Evolutionary conservation across 2,113 vertebrate genomes (phyloP).

Genomic region (Larimichthys polyactis): DNA sequence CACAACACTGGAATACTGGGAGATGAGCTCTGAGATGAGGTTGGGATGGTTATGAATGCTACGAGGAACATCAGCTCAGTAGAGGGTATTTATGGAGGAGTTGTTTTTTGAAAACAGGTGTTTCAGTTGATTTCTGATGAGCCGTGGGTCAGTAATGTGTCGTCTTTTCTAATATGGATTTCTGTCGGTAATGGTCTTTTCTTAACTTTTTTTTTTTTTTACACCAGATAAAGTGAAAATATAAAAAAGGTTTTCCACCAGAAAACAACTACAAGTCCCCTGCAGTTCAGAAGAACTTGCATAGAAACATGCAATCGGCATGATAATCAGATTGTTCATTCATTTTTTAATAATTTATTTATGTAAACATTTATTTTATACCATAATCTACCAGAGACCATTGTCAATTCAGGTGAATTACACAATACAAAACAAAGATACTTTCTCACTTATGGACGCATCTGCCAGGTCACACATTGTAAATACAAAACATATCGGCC

Average conservation of each 20-base stretch:
- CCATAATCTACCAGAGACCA: too few relatives aligned
- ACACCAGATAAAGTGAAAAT: not conserved
- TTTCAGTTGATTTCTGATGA: not conserved
- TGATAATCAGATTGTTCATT: not conserved
- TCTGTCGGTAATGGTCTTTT: not conserved
- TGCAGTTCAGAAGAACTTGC: not conserved
- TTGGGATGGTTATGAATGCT: not conserved
- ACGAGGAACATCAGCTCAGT: not conserved
- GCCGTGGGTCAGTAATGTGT: not conserved
- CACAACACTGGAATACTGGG: not conserved
- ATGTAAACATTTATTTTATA: too few relatives aligned
- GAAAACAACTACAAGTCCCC: not conserved
- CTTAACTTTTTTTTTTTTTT: not conserved
- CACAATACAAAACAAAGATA: too few relatives aligned
- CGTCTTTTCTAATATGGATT: not conserved
- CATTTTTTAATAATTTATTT: not conserved
- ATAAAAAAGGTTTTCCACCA: not conserved
- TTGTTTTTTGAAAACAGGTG: not conserved
- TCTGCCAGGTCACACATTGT: too few relatives aligned
- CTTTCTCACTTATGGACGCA: too few relatives aligned
- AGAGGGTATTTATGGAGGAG: not conserved
- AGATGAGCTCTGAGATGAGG: conserved; percentile 7
- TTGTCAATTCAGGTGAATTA: too few relatives aligned
- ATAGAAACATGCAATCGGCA: not conserved
- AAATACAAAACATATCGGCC: too few relatives aligned